Evolutionary conservation across 2,888 invertebrate species (phyloP).

Genomic region (Amphimallon solstitiale): DNA sequence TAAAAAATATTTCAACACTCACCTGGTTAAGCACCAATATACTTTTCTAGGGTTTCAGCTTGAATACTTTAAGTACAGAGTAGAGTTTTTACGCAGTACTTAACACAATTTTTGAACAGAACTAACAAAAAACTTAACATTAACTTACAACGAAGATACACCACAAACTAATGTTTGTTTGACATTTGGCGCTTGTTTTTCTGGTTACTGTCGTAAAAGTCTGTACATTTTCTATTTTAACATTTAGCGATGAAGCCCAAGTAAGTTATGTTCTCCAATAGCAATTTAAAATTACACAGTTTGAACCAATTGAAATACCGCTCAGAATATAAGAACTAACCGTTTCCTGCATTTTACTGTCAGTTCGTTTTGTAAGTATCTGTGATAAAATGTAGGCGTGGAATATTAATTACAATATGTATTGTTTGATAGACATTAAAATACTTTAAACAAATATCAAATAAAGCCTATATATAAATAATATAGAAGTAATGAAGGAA

Average conservation of each 20-base stretch:
- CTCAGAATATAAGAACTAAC: too few relatives aligned
- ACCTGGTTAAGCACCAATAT: conserved; percentile 1
- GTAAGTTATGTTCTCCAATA: too few relatives aligned
- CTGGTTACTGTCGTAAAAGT: conserved; percentile 29
- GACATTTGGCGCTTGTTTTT: conserved; percentile 38
- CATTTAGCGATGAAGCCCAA: neutral
- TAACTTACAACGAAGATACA: conserved; percentile 35
- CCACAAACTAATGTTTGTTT: conserved; percentile 35
- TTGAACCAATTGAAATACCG: too few relatives aligned
- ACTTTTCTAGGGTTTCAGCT: conserved; percentile 12
- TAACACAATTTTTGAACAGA: conserved; percentile 31
- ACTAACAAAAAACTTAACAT: conserved; percentile 35
- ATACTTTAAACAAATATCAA: too few relatives aligned
- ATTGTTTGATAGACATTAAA: too few relatives aligned
- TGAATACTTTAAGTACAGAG: conserved; percentile 8
- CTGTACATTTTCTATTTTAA: neutral
- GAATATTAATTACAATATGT: too few relatives aligned
- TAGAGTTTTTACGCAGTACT: conserved; percentile 20
- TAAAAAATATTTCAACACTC: neutral
- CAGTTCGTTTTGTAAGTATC: too few relatives aligned
- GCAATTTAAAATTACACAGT: too few relatives aligned
- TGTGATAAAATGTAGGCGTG: too few relatives aligned
- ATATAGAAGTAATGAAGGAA: too few relatives aligned
- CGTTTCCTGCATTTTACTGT: too few relatives aligned
- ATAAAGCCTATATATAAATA: too few relatives aligned